A percentile compares a stretch with the other conserved stretches of the same genome.
These are phyloP conservation scores for Esox lucius DNA, from an alignment of 2,797 vertebrate genomes.

Conservation along the genomic window DNA sequence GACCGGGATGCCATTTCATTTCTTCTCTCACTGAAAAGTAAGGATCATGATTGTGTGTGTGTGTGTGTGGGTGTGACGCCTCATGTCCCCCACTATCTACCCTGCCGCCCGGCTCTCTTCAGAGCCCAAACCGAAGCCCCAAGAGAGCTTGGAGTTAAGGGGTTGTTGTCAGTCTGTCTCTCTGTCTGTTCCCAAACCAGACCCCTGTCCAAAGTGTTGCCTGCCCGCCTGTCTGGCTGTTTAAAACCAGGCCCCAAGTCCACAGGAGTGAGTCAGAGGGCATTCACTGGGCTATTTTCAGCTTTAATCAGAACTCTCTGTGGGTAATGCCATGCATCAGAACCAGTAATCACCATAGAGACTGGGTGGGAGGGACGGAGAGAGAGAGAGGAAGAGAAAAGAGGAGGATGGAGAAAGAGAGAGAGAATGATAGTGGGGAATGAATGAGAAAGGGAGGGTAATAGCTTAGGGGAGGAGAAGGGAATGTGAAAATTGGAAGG, in stretches of 20 bases:
- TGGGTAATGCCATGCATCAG: slow-evolving; percentile 16
- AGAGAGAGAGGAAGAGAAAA: neutral
- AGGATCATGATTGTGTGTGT: neutral
- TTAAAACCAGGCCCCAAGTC: slow-evolving; percentile 6
- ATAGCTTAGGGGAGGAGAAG: neutral
- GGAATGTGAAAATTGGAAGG: neutral
- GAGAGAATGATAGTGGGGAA: neutral
- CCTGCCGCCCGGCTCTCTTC: too few species aligned
- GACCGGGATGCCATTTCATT: neutral
- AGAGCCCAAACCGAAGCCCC: too few species aligned
- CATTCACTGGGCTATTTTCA: slow-evolving; percentile 12
- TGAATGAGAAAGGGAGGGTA: neutral
- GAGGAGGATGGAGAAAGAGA: too few species aligned
- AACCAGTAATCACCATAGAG: slow-evolving; percentile 9
- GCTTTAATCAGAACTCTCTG: slow-evolving; percentile 11
- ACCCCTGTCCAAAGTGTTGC: neutral
- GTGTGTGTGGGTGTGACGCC: neutral
- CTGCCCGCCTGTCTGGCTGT: neutral
- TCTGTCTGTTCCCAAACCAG: slow-evolving; percentile 7
- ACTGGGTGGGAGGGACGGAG: neutral
- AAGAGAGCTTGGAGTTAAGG: too few species aligned
- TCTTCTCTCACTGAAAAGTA: neutral
- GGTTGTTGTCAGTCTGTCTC: neutral
- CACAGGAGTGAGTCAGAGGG: slow-evolving; percentile 8
- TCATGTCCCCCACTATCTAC: too few species aligned